Base-by-base conservation (phyloP, 2,797 vertebrate genomes). In the Margarornis squamiger region DNA sequence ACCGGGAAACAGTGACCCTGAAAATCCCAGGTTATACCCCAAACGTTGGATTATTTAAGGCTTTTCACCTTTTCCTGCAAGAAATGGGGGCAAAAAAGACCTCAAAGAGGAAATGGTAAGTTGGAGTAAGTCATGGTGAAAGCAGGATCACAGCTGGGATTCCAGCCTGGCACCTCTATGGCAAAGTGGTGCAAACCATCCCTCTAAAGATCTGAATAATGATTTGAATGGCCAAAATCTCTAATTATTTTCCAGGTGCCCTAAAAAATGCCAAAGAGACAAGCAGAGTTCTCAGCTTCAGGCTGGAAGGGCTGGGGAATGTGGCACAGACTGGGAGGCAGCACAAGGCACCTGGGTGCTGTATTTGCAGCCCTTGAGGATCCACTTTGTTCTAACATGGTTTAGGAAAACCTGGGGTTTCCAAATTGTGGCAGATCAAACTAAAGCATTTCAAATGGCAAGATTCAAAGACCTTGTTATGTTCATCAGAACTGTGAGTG, bases 371-470 rank as follows among this genome's bases (percentile, higher is more conserved):
- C 34, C 38, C 49, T 22, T 0, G 3, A 48, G 41, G 45, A 30
- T 43, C 54, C 20, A 21, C 6, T 11, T 62, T 57, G 38, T 57
- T 73, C 26, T 32, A 34, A 36, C 3, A 41, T 4, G 30, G 5
- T 16, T 48, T 5, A 21, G 59, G 63, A 39, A 76, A 58, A 81
- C 7, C 5, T 21, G 74, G 20, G 22, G 5, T 52, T 78, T 78
- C 55, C 55, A 55, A 8, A 45, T 18, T 23, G 10, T 7, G 46
- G 23, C 20, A n/a, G 32, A 32, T 10, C 8, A 46, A 58, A 73
- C 12, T 1, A 52, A 72, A 10, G 2, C 63, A 7, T 39, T 62
- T 38, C 54, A 14, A 46, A 1, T 1, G 0, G 1, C 29, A 46
- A 41, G 57, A 41, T 8, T 62, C 22, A 30, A 65, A 65, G 45